Conservation (phyloP, 1,140 invertebrate species). For the Phymastichus coffea region DNA sequence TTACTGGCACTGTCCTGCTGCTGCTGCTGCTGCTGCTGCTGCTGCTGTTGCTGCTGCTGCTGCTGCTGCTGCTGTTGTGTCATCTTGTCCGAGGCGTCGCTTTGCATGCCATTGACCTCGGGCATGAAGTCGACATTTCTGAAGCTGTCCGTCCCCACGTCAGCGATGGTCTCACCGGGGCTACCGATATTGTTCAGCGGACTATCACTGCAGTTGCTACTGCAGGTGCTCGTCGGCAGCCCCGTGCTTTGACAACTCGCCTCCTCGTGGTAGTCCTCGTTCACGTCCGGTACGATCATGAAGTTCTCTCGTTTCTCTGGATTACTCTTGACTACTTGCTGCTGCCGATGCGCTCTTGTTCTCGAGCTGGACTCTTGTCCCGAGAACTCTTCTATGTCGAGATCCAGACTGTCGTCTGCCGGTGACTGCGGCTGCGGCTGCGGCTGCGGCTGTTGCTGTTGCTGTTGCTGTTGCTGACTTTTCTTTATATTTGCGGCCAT, state of each 20-base stretch:
- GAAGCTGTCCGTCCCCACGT: not conserved
- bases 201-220: not conserved
- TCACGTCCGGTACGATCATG: no score
- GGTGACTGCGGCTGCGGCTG: not conserved
- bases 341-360: not conserved
- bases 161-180: not conserved
- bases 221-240: not conserved
- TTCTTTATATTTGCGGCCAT: conserved; percentile 53
- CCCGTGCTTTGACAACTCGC: no score
- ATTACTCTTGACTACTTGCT: not conserved
- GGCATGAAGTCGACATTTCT: conserved; percentile 3
- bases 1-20: conserved; percentile 32
- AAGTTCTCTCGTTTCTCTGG: no score
- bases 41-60: not conserved
- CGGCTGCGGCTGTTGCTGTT: not conserved
- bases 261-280: no score
- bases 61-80: not conserved
- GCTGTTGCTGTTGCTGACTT: conserved; percentile 19
- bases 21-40: not conserved
- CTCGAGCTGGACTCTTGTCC: no score
- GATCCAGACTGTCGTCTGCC: no score
- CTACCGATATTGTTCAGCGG: not conserved
- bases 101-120: not conserved
- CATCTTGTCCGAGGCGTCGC: not conserved
- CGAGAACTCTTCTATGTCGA: no score